Evolutionary conservation across 2,888 invertebrate species (phyloP).

Genomic region (Acrocera orbiculus): DNA sequence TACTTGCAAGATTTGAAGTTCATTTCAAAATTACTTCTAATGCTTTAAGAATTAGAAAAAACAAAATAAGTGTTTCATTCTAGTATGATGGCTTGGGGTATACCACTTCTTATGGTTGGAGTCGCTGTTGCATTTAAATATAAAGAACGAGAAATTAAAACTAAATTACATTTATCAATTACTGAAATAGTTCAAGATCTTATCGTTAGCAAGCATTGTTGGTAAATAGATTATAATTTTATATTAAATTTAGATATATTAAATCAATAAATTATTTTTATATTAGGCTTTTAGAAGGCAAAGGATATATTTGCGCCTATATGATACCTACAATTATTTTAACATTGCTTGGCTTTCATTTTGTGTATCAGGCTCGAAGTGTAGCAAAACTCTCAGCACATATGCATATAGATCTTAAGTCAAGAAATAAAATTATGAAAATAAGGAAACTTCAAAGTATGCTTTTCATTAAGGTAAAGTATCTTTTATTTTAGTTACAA

Average conservation of each 20-base stretch:
- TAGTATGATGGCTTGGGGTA: constrained; percentile 8
- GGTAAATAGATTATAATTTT: constrained; percentile 11
- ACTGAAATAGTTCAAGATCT: constrained; percentile 13
- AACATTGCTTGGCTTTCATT: constrained; percentile 31
- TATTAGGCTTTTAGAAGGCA: constrained; percentile 17
- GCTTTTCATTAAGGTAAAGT: constrained; percentile 38
- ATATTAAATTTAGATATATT: not conserved
- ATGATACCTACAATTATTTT: constrained; percentile 33
- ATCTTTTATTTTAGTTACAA: too few relatives aligned
- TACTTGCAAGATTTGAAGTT: too few relatives aligned
- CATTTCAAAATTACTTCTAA: too few relatives aligned
- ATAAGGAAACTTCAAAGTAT: constrained; percentile 39
- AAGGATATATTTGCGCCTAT: constrained; percentile 17
- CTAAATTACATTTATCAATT: constrained; percentile 11
- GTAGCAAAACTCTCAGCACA: constrained; percentile 40
- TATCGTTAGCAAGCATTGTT: constrained; percentile 16
- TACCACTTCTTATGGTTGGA: constrained; percentile 38
- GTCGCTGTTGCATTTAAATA: constrained; percentile 36
- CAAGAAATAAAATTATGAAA: constrained; percentile 40
- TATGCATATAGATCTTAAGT: constrained; percentile 39
- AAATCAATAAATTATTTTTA: not conserved
- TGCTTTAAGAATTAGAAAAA: too few relatives aligned
- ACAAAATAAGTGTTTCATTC: not conserved
- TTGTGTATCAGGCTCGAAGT: constrained; percentile 34
- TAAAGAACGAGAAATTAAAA: constrained; percentile 23